phyloP scores from a whole-genome alignment of 1,140 invertebrate species.

The Muscidifurax raptorellus region DNA sequence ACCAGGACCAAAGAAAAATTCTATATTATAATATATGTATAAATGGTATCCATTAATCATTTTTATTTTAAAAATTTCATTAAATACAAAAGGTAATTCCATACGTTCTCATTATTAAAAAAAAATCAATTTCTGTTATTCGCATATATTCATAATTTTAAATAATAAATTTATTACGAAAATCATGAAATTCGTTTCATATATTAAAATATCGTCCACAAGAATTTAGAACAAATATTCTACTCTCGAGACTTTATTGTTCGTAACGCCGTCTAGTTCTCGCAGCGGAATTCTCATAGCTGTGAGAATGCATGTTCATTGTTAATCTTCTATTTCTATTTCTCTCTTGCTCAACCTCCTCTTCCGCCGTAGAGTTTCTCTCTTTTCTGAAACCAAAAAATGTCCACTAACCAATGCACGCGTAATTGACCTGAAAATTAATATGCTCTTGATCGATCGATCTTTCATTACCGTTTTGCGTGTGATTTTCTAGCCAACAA shows the following conservation, averaged over 20 bases:
- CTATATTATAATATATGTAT: no score
- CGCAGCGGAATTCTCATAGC: not conserved
- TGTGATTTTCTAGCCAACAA: not conserved
- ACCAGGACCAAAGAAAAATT: not conserved
- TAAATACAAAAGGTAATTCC: no score
- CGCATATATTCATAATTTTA: no score
- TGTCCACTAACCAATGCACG: not conserved
- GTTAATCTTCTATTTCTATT: not conserved
- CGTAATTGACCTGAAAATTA: not conserved
- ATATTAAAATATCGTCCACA: no score
- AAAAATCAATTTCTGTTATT: no score
- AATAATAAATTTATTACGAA: no score
- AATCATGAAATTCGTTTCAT: no score
- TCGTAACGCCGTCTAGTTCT: not conserved
- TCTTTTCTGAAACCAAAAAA: not conserved
- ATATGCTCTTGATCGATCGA: not conserved
- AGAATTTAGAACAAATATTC: no score
- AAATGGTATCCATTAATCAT: no score
- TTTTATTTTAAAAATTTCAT: no score
- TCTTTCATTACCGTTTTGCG: not conserved
- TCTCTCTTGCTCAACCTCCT: not conserved
- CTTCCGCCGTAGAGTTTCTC: not conserved
- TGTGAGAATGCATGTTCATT: not conserved
- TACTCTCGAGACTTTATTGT: no score
- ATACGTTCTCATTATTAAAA: no score